These are phyloP conservation scores for Phylloscopus trochilus DNA, from an alignment of 2,113 vertebrate genomes.

Conservation along the genomic window DNA sequence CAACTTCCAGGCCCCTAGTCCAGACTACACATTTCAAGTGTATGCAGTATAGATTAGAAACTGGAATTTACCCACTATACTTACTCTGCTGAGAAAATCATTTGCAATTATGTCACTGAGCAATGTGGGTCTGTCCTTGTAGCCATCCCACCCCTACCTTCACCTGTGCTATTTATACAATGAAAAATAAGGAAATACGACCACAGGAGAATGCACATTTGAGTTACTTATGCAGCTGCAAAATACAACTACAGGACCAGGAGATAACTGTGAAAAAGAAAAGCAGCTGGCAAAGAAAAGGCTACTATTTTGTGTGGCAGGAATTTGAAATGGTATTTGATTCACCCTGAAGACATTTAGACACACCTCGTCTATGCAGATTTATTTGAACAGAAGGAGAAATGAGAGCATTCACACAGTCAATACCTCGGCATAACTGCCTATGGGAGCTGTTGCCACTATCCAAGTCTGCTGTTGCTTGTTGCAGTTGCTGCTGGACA, in stretches of 20 bases:
- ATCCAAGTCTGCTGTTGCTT: not conserved
- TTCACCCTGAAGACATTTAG: not conserved
- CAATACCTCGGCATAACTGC: not conserved
- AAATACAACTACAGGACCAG: not conserved
- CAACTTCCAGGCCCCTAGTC: not conserved
- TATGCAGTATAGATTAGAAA: not conserved
- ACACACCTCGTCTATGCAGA: not conserved
- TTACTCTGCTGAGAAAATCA: not conserved
- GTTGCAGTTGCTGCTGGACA: not conserved
- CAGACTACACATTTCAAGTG: fast-evolving
- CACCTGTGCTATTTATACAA: not conserved
- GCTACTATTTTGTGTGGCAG: not conserved
- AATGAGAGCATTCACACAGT: not conserved
- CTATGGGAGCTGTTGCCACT: not conserved
- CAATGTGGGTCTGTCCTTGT: not conserved
- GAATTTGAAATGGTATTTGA: not conserved
- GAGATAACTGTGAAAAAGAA: not conserved
- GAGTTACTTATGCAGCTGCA: not conserved
- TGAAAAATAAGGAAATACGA: not conserved
- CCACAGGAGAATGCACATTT: not conserved
- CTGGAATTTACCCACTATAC: no score
- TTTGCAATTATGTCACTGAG: not conserved
- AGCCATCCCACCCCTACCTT: not conserved
- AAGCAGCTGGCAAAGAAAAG: not conserved
- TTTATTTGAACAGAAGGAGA: not conserved